These are phyloP conservation scores for Lasius platythorax DNA, from an alignment of 2,888 invertebrate species.

Conservation along the genomic window DNA sequence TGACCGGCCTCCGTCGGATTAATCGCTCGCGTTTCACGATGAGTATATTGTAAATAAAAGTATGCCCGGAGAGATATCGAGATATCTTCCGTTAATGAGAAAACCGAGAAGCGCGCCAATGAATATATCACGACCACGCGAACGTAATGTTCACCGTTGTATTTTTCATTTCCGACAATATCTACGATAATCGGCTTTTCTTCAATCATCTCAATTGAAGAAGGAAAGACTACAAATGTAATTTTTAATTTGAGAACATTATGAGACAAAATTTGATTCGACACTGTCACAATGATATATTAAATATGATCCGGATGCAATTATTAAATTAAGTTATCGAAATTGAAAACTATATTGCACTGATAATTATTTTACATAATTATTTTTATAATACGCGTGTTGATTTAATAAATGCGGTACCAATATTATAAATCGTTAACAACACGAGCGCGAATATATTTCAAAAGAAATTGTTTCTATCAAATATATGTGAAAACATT, in stretches of 20 bases:
- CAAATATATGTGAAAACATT: neutral
- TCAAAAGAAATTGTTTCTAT: neutral
- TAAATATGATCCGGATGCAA: neutral
- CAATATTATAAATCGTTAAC: neutral
- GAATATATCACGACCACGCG: conserved; percentile 50
- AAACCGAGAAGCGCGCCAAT: conserved; percentile 66
- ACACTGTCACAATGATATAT: neutral
- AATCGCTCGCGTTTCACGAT: conserved; percentile 67
- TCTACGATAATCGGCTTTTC: conserved; percentile 69
- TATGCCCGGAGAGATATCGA: conserved; percentile 36
- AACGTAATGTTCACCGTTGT: conserved; percentile 35
- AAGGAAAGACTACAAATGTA: conserved; percentile 34
- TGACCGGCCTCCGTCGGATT: conserved; percentile 46
- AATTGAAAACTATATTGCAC: neutral
- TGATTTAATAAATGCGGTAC: neutral
- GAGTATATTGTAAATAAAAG: conserved; percentile 70
- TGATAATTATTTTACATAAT: neutral
- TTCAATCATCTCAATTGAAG: conserved; percentile 65
- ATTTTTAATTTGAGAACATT: neutral
- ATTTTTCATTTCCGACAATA: conserved; percentile 32
- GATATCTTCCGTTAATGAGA: conserved; percentile 69
- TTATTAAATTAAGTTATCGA: neutral
- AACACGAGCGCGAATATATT: neutral
- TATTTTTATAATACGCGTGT: neutral
- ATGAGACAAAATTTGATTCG: neutral